Percentiles rank a stretch among this genome's conserved stretches.
Conservation (phyloP, 2,113 vertebrate genomes). For the Speoplatyrhinus poulsoni region DNA sequence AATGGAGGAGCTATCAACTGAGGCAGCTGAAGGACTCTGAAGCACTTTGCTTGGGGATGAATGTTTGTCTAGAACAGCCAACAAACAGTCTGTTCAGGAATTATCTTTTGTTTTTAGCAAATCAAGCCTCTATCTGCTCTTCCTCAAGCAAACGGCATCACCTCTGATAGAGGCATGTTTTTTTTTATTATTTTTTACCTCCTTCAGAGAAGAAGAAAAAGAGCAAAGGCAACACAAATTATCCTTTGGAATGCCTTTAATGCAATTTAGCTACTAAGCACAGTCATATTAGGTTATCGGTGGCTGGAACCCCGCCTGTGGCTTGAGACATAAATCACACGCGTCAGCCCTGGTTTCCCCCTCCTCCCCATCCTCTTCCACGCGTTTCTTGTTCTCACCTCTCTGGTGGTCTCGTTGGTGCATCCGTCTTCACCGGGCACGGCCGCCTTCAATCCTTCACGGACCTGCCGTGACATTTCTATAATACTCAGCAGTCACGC, state of each 20-base stretch:
- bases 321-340: constrained; percentile 75
- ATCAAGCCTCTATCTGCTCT: not conserved
- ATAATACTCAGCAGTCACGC: constrained; percentile 27
- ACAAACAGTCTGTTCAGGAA: constrained; percentile 17
- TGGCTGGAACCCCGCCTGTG: constrained; percentile 68
- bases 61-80: constrained; percentile 14
- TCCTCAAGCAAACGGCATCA: constrained; percentile 29
- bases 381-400: constrained; percentile 31
- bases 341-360: constrained; percentile 47
- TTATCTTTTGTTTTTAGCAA: not conserved
- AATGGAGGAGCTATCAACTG: constrained; percentile 28
- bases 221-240: constrained; percentile 48
- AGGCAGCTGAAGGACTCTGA: constrained; percentile 21
- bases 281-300: constrained; percentile 76
- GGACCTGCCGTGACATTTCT: constrained; percentile 41
- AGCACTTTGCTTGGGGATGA: constrained; percentile 36
- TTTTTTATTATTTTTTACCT: constrained; percentile 4
- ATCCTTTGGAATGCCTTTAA: constrained; percentile 65
- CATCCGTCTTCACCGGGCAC: constrained; percentile 50
- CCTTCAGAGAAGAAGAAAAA: constrained; percentile 55
- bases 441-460: constrained; percentile 31
- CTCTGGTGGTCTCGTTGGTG: constrained; percentile 46
- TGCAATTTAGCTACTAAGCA: constrained; percentile 74
- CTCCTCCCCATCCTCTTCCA: constrained; percentile 20
- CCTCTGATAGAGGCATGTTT: constrained; percentile 41